Conservation (phyloP, 2,113 vertebrate species). For the Spizaetus ornatus region DNA sequence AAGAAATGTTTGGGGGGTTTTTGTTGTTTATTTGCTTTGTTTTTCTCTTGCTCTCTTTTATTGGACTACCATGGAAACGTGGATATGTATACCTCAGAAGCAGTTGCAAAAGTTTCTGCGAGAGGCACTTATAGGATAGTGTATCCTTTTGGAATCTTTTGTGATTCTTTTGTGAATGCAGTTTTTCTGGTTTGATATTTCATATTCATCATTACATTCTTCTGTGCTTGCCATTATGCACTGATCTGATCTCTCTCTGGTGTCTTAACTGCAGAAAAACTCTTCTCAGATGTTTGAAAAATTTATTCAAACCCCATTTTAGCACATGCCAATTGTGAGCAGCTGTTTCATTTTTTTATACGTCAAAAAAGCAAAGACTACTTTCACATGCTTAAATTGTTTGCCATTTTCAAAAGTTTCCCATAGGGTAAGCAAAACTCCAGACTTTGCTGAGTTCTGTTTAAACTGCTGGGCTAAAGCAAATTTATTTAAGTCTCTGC, state of each 20-base stretch:
- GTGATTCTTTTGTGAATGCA: background rate
- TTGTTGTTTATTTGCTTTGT: background rate
- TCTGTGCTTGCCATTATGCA: background rate
- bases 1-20: background rate
- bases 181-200: background rate
- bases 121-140: background rate
- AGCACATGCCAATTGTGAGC: background rate
- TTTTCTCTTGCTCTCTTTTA: background rate
- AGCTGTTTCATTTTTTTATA: background rate
- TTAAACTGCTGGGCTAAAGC: background rate
- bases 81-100: background rate
- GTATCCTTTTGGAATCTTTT: background rate
- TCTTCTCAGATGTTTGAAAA: background rate
- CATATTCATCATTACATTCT: background rate
- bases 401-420: background rate
- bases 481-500: background rate
- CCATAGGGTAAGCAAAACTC: background rate
- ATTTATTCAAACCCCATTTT: background rate
- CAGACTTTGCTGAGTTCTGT: background rate
- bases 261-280: background rate
- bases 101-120: background rate
- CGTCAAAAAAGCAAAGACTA: background rate
- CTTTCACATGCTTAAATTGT: background rate
- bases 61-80: background rate
- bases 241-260: background rate